Evolutionary conservation across 2,888 invertebrate species (phyloP), one percentile per base, ranked within the genome.

Genomic region (Pilophorus perplexus): DNA sequence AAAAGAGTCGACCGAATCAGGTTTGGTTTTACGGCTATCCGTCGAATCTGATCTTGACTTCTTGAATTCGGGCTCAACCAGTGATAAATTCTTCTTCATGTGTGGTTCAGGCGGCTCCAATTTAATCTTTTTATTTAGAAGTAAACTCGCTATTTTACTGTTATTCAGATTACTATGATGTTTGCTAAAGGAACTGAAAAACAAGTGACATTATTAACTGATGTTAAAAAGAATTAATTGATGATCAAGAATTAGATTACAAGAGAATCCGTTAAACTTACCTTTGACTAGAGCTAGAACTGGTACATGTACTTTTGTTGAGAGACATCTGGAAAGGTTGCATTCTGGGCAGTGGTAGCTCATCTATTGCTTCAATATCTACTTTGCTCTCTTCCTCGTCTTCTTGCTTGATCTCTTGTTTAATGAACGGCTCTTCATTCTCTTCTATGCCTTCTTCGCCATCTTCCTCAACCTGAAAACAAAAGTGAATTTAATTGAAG

Each of bases 321-420:
- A n/a, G n/a, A n/a, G 33, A 12, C 33, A 12, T 12, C 33, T 33
- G 46, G n/a, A n/a, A n/a, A n/a, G n/a, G n/a, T n/a, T n/a, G 27
- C 1, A 59, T 42, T n/a, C 67, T 57, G 8, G 62, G 57, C 37
- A 42, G 42, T 10, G 68, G 66, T 8, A 68, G n/a, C 20, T 72
- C 71, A 66, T 72, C 72, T 14, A 71, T 68, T 20, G 67, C 71
- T 48, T 71, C 71, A 3, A 70, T 70, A 40, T 71, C 72, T n/a
- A 70, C 71, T 57, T 69, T 71, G 37, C 28, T 37, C 40, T 71
- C 71, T 37, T 67, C 71, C 14, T 72, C 72, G 25, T 68, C 66
- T 38, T 71, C 71, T 20, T 68, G 52, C 37, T 69, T 69, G 12
- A 66, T 46, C n/a, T n/a, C n/a, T n/a, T n/a, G n/a, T n/a, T n/a